phyloP scores from a whole-genome alignment of 2,113 vertebrate species.

The Stigmatopora argus region DNA sequence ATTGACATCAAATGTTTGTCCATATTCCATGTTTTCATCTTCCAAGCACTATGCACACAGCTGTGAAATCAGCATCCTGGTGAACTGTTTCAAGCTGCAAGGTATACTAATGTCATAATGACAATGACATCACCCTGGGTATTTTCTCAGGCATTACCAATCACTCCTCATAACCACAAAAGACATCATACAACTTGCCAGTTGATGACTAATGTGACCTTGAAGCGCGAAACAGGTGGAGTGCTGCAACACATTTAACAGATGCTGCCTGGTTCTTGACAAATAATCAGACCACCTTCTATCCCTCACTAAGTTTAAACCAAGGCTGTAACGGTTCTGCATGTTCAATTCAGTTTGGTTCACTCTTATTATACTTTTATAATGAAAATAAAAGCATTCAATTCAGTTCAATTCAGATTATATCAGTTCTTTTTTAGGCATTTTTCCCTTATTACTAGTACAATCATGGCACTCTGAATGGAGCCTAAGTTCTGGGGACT shows the following conservation, averaged over 20 bases:
- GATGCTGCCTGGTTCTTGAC: not conserved
- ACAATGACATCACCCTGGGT: not conserved
- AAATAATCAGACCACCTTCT: not conserved
- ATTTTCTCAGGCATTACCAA: not conserved
- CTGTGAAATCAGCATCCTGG: not conserved
- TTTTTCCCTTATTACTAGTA: too few relatives aligned
- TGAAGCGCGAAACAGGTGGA: not conserved
- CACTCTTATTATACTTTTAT: too few relatives aligned
- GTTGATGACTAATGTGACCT: conserved; percentile 8
- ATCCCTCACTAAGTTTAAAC: not conserved
- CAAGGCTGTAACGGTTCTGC: too few relatives aligned
- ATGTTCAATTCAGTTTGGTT: too few relatives aligned
- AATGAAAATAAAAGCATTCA: too few relatives aligned
- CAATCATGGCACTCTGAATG: too few relatives aligned
- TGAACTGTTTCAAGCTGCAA: not conserved
- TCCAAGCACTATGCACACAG: not conserved
- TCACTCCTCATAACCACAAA: not conserved
- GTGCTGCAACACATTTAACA: not conserved
- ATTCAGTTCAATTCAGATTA: too few relatives aligned
- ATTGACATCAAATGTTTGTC: not conserved
- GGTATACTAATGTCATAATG: not conserved
- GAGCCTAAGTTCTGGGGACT: too few relatives aligned
- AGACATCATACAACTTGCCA: not conserved
- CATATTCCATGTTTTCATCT: not conserved
- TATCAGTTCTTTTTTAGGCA: too few relatives aligned